These are phyloP conservation scores for Entelurus aequoreus DNA, from an alignment of 2,113 vertebrate genomes.

Conservation along the genomic window DNA sequence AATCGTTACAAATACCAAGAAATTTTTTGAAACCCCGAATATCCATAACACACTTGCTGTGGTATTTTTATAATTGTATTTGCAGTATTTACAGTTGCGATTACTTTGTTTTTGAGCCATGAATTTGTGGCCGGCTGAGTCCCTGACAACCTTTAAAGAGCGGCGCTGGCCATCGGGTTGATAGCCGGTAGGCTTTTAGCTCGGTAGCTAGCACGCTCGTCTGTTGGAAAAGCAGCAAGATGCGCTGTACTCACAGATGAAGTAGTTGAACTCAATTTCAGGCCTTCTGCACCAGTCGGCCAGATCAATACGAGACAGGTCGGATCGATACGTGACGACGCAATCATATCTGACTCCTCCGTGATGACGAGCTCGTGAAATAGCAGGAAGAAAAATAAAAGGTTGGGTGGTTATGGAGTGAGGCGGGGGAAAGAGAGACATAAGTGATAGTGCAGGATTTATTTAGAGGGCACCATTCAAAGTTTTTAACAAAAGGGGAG, in stretches of 20 bases:
- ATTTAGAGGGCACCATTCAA: not conserved
- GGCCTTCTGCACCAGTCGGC: constrained; percentile 44
- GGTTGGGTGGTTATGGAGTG: constrained; percentile 10
- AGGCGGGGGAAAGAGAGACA: constrained; percentile 5
- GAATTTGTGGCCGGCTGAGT: no score
- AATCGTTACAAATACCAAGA: no score
- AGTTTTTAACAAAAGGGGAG: not conserved
- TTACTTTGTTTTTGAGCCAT: no score
- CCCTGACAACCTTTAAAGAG: no score
- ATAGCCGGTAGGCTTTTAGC: no score
- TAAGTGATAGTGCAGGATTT: constrained; percentile 7
- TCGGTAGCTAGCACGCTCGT: no score
- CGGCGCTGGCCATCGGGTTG: no score
- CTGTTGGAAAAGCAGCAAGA: no score
- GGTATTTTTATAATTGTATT: no score
- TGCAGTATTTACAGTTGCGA: no score
- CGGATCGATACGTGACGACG: constrained; percentile 65
- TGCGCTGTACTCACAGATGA: constrained; percentile 20
- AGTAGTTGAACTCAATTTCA: constrained; percentile 60
- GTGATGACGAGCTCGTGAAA: constrained; percentile 24
- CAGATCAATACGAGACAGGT: constrained; percentile 54
- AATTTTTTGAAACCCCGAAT: no score
- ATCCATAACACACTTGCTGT: no score
- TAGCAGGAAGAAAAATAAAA: constrained; percentile 40
- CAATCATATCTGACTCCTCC: constrained; percentile 65